These are phyloP conservation scores for Psittacara wagleri DNA, from an alignment of 2,113 vertebrate genomes.

Conservation along the genomic window DNA sequence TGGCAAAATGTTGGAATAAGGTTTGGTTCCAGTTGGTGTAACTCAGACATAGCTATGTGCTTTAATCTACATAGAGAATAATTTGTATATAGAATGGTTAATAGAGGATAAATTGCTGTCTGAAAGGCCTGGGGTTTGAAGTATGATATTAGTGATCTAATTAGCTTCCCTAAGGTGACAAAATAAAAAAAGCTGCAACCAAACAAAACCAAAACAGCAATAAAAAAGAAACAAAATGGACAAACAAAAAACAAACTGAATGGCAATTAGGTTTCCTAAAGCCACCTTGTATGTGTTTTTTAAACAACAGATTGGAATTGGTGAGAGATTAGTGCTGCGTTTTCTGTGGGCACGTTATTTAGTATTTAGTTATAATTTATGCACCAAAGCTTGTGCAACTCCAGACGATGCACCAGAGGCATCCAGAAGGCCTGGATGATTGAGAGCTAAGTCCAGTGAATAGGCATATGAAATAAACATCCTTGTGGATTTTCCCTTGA, in stretches of 20 bases:
- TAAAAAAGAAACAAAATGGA: neutral
- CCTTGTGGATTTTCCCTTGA: neutral
- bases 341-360: neutral
- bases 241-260: neutral
- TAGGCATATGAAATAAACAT: neutral
- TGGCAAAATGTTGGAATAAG: neutral
- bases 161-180: neutral
- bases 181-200: neutral
- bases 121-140: neutral
- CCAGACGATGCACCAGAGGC: neutral
- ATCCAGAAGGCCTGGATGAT: neutral
- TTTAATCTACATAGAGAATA: neutral
- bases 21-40: neutral
- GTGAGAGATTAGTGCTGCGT: neutral
- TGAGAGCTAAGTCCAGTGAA: neutral
- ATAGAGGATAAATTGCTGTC: neutral
- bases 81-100: neutral
- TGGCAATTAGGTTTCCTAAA: neutral
- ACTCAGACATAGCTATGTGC: neutral
- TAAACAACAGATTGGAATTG: neutral
- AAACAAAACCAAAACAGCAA: neutral
- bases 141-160: neutral
- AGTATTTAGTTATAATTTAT: neutral
- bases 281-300: neutral
- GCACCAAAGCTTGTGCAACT: neutral